Evolutionary conservation across 2,113 vertebrate genomes (phyloP), one percentile per base, ranked within the genome.

Genomic region (Oncorhynchus gorbuscha): DNA sequence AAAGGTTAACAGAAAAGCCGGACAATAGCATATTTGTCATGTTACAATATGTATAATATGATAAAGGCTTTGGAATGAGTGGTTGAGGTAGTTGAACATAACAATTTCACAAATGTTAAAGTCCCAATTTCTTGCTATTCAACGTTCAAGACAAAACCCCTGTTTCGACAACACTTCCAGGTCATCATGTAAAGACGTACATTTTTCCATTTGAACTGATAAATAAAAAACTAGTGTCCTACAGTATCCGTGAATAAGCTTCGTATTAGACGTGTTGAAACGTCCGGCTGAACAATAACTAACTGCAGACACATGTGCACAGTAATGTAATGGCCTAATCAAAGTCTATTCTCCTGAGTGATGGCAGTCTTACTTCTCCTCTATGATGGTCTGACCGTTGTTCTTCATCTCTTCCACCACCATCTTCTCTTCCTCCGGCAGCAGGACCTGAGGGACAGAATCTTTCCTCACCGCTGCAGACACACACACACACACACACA

Each of bases 381-480:
- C 97, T 0, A 91, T 97, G 68, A 97, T 93, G 0, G 94, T 97
- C 89, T 99, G 98, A 14, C 97, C 97, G 0, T 99, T 99, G 89
- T 96, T 99, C 88, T 95, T 95, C 76, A 95, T 96, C 87, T 99
- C 98, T 89, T 99, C 97, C 39, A 98, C 88, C 68, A 99, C 99
- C 78, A 99, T 96, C 90, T 98, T 99, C 87, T 99, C 97, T 80
- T 99, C 98, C 78, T 99, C 97, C 0, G 96, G 97, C 65, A 99
- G 94, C 45, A 99, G 92, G 72, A 99, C 95, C 85, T 97, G 96
- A 69, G 96, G 97, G 1, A 92, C 71, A 0, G 95, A 95, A 84
- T 98, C 96, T 89, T 99, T 99, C 39, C 96, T 94, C 66, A 95
- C 91, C 32, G 93, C 96, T 97, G 81, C 7, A 0, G 64, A 77